Conservation (phyloP, 2,113 vertebrate genomes). For the Psilopsiagon aymara region DNA sequence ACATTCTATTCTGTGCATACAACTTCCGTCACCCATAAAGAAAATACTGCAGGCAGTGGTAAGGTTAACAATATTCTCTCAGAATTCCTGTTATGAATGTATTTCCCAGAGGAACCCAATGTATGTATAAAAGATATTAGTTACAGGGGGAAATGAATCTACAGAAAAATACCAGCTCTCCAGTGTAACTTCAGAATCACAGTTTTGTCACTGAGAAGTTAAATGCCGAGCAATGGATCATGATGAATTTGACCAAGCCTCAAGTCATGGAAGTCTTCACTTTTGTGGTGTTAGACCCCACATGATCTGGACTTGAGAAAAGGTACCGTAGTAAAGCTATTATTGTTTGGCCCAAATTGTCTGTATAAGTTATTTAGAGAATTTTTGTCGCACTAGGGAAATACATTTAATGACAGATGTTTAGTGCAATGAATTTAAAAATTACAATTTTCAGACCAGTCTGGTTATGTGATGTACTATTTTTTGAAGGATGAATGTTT, state of each 20-base stretch:
- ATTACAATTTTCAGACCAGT: background rate
- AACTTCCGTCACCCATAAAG: background rate
- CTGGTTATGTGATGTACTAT: background rate
- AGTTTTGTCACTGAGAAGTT: background rate
- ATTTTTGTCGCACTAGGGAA: background rate
- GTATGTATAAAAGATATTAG: background rate
- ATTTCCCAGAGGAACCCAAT: background rate
- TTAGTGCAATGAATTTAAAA: background rate
- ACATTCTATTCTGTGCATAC: background rate
- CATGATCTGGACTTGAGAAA: background rate
- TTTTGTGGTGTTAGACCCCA: background rate
- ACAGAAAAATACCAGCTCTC: background rate
- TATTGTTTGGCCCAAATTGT: background rate
- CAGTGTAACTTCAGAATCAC: background rate
- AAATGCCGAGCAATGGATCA: background rate
- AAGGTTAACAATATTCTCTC: background rate
- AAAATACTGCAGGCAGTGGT: background rate
- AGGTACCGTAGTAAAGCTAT: background rate
- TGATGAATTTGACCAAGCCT: background rate
- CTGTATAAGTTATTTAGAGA: background rate
- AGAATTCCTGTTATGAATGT: background rate
- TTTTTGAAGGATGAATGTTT: background rate
- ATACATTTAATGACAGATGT: background rate
- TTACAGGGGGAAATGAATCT: background rate
- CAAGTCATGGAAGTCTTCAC: background rate